A percentile compares a stretch with the other conserved stretches of the same genome.
Conservation (phyloP, 2,797 vertebrate species). For the Xenopus petersii region DNA sequence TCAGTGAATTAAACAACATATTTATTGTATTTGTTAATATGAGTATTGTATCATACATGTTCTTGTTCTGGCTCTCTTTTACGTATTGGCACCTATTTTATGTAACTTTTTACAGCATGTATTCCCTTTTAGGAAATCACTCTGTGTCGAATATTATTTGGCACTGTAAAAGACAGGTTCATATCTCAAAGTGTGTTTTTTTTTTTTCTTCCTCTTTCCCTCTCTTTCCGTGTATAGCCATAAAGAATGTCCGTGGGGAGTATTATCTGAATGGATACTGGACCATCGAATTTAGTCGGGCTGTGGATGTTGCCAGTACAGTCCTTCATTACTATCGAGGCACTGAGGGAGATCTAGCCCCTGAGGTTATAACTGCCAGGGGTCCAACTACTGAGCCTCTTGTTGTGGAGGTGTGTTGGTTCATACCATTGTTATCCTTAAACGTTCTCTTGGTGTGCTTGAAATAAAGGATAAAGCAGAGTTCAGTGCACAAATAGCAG, state of each 20-base stretch:
- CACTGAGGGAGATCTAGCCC: conserved; percentile 75
- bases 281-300: conserved; percentile 81
- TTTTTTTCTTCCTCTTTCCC: background rate
- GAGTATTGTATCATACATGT: too few species aligned
- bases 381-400: conserved; percentile 93
- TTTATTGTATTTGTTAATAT: too few species aligned
- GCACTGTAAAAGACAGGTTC: too few species aligned
- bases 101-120: too few species aligned
- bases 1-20: too few species aligned
- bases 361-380: conserved; percentile 79
- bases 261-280: conserved; percentile 97
- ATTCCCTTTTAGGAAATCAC: too few species aligned
- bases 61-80: too few species aligned
- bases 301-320: conserved; percentile 76
- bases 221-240: conserved; percentile 65
- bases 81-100: too few species aligned
- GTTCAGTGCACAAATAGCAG: too few species aligned
- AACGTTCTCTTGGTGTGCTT: too few species aligned
- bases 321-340: conserved; percentile 86
- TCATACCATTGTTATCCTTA: too few species aligned
- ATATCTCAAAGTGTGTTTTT: background rate
- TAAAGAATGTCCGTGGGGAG: conserved; percentile 84
- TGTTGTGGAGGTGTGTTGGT: conserved; percentile 80
- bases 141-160: background rate
- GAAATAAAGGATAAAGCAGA: too few species aligned